Conservation (phyloP, 2,113 vertebrate species). For the Pelodiscus sinensis region DNA sequence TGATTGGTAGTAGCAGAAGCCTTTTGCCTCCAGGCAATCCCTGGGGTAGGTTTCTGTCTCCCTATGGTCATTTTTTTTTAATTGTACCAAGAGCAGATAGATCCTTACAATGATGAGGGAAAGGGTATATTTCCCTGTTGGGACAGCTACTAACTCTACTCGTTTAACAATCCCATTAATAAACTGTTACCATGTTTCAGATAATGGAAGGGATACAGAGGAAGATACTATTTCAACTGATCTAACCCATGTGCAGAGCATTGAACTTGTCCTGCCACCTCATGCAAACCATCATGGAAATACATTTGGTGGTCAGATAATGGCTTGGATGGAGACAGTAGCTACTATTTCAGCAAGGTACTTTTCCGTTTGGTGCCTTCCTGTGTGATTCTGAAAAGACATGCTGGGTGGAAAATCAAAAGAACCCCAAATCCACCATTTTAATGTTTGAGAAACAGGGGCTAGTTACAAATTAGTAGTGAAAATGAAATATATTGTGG, state of each 20-base stretch:
- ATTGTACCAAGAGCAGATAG: neutral
- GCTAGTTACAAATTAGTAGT: neutral
- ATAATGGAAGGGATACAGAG: slow-evolving; percentile 41
- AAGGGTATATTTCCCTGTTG: neutral
- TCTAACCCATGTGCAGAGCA: slow-evolving; percentile 79
- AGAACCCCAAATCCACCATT: neutral
- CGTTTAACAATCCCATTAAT: neutral
- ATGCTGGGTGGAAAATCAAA: neutral
- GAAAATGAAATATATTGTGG: neutral
- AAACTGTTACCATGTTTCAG: slow-evolving; percentile 42
- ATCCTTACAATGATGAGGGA: accelerated
- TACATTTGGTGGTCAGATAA: slow-evolving; percentile 86
- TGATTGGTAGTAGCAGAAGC: neutral
- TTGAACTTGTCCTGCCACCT: slow-evolving; percentile 84
- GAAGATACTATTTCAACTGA: slow-evolving; percentile 59
- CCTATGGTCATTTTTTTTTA: neutral
- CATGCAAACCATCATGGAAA: slow-evolving; percentile 87
- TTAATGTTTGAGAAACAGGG: neutral
- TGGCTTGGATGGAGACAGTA: slow-evolving; percentile 87
- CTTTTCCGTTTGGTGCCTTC: neutral
- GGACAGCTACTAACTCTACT: neutral
- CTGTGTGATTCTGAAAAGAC: neutral
- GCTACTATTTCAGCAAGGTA: slow-evolving; percentile 86
- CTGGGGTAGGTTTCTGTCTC: neutral
- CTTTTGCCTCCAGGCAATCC: neutral